Percentiles rank a stretch among this genome's conserved stretches.
Conservation (phyloP, 2,797 vertebrate genomes). For the Pagetopsis macropterus region DNA sequence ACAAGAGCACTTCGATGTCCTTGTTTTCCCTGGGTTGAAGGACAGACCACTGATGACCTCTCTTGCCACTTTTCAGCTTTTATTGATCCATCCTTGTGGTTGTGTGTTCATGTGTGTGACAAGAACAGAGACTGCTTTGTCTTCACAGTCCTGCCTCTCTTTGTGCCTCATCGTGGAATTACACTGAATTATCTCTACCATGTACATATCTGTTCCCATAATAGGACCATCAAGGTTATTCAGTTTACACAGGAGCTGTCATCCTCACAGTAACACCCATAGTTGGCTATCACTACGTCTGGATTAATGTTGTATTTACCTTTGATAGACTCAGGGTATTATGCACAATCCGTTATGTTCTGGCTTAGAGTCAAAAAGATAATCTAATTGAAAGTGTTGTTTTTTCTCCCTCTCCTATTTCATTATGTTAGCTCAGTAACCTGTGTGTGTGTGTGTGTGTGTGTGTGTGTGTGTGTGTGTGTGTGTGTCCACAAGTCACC, state of each 20-base stretch:
- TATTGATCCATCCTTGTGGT: conserved; percentile 65
- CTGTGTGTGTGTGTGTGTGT: background rate
- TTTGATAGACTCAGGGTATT: conserved; percentile 37
- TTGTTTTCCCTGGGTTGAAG: conserved; percentile 70
- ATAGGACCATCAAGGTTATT: background rate
- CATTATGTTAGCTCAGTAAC: conserved; percentile 41
- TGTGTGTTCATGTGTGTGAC: conserved; percentile 33
- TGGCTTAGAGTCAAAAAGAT: conserved; percentile 56
- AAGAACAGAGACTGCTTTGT: conserved; percentile 31
- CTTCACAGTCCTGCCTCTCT: conserved; percentile 19
- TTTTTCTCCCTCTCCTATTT: conserved; percentile 42
- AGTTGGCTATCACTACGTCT: conserved; percentile 39
- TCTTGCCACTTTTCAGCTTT: conserved; percentile 64
- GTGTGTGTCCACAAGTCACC: conserved; percentile 1
- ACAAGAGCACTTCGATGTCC: conserved; percentile 65
- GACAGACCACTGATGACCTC: conserved; percentile 64
- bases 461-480: no score
- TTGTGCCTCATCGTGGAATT: conserved; percentile 18
- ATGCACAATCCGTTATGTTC: conserved; percentile 43
- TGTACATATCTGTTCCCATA: conserved; percentile 6
- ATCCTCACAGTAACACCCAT: conserved; percentile 34
- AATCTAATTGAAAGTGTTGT: conserved; percentile 58
- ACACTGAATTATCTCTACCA: conserved; percentile 26
- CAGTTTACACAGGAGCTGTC: conserved; percentile 7
- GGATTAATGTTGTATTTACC: conserved; percentile 60